Evolutionary conservation across 2,113 vertebrate genomes (phyloP).

Genomic region (Charadrius vociferus): DNA sequence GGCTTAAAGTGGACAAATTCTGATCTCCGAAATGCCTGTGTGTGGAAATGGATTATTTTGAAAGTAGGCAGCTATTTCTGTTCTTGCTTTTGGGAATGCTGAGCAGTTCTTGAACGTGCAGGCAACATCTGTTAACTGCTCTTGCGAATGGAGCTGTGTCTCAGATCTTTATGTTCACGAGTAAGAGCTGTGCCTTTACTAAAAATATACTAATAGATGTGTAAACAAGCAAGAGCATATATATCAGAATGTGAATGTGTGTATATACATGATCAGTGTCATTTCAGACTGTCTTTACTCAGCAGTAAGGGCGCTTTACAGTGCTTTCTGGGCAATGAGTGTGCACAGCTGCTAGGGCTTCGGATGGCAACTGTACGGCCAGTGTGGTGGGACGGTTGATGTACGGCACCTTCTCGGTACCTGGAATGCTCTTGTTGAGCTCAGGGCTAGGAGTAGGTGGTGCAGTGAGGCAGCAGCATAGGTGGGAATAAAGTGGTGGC

Average conservation of each 20-base stretch:
- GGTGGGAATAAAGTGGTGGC: neutral
- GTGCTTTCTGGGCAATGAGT: fast-evolving
- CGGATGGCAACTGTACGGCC: fast-evolving
- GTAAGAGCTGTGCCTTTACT: neutral
- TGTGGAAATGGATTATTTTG: neutral
- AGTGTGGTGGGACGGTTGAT: too few relatives aligned
- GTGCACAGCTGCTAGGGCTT: fast-evolving
- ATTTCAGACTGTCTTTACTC: too few relatives aligned
- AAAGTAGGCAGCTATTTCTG: neutral
- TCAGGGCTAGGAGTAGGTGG: too few relatives aligned
- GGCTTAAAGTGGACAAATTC: neutral
- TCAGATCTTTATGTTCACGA: neutral
- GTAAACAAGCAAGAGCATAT: fast-evolving
- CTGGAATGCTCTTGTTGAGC: neutral
- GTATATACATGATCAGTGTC: fast-evolving
- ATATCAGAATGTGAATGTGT: neutral
- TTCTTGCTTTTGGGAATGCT: neutral
- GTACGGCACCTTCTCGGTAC: fast-evolving
- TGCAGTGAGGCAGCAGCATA: neutral
- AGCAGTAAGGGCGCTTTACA: fast-evolving
- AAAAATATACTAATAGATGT: neutral
- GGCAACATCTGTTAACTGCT: neutral
- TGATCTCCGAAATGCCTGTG: neutral
- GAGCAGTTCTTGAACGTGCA: neutral
- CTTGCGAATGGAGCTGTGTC: neutral